Percentiles rank a stretch among this genome's conserved stretches.
These are phyloP conservation scores for Dicaeum eximium DNA, from an alignment of 2,113 vertebrate genomes.

Conservation along the genomic window DNA sequence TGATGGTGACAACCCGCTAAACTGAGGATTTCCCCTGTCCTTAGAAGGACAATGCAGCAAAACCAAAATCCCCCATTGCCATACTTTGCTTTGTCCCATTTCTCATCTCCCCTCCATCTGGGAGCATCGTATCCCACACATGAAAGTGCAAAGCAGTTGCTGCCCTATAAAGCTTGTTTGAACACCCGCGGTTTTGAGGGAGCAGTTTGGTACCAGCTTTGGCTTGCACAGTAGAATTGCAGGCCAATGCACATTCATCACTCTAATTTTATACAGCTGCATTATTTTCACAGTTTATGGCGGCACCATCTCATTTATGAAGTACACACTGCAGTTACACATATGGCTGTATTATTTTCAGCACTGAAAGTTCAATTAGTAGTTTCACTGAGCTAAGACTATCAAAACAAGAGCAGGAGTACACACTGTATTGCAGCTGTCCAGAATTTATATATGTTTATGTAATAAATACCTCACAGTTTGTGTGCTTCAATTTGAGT, in stretches of 20 bases:
- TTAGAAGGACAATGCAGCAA: neutral
- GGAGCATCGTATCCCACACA: neutral
- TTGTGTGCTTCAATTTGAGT: neutral
- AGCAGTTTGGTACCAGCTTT: neutral
- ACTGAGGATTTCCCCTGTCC: neutral
- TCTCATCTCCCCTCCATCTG: neutral
- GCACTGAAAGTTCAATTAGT: conserved; percentile 35
- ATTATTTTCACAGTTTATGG: conserved; percentile 59
- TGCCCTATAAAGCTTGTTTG: neutral
- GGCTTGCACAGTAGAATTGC: neutral
- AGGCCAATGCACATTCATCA: neutral
- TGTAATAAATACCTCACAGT: neutral
- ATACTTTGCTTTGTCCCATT: neutral
- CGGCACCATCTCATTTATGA: conserved; percentile 45
- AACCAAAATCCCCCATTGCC: neutral
- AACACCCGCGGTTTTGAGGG: neutral
- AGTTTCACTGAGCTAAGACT: conserved; percentile 10
- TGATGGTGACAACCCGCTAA: neutral
- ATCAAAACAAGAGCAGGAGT: conserved; percentile 15
- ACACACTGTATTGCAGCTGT: neutral
- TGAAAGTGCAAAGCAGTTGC: neutral
- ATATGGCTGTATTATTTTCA: conserved; percentile 60
- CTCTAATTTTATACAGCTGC: conserved; percentile 29
- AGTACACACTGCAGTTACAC: conserved; percentile 51
- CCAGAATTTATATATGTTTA: neutral